Base-by-base conservation (phyloP, 2,888 invertebrate genomes). In the Hirtodrosophila cameraria region DNA sequence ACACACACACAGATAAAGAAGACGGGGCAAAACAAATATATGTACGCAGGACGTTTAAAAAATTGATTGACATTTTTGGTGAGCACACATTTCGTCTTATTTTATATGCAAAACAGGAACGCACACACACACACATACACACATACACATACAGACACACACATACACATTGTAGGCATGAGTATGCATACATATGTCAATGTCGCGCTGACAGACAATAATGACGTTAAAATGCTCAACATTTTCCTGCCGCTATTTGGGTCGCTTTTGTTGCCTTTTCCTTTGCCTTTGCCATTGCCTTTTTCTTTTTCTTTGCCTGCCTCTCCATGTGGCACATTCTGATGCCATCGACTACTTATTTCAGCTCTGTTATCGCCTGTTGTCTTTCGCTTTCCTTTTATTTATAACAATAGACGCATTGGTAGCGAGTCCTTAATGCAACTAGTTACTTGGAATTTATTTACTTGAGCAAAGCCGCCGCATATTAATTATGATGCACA, bases 151-250 rank as follows among this genome's bases (percentile, higher is more conserved):
- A 43, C 42, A 41, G 36, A 43, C 23, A 39, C 49, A 38, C 16
- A 31, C 45, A 59, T 15, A 49, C 31, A 52, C 35, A 49, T 33
- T 13, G 57, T 38, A 33, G 60, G 61, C 25, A 41, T 45, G 49
- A 18, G 38, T 31, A 43, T 46, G 41, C 42, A 55, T 66, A 53
- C 57, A 79, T 75, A 76, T 88, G 87, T 86, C 88, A 86, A 84
- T 77, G 88, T 83, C 71, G 77, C 83, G 72, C 77, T 78, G 88
- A 81, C 88, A 87, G 85, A 86, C 83, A 85, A 88, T 88, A 87
- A 88, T 86, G 85, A 80, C 82, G 82, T 86, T 88, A 86, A 86
- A 86, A 76, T 81, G 80, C 71, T 73, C 68, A 78, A 62, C 84
- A 84, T 87, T 86, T 84, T 77, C 41, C 66, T 53, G 53, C 43